phyloP scores from a whole-genome alignment of 1,140 invertebrate genomes.

The Solen grandis region DNA sequence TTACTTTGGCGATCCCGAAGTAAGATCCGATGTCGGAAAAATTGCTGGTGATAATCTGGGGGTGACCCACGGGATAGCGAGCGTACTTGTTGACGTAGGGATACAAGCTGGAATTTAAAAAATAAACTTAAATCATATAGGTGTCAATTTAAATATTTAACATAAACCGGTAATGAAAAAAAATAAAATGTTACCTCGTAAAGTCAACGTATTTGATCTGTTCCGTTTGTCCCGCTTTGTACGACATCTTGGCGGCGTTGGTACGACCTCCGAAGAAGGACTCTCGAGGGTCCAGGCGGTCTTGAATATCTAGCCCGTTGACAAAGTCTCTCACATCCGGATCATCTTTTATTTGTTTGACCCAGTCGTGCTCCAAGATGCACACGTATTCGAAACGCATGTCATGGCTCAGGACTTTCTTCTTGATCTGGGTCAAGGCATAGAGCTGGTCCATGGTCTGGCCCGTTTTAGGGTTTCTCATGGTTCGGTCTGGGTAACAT shows the following conservation, averaged over 20 bases:
- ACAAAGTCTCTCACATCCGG: conserved; percentile 1
- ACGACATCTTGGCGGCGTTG: conserved; percentile 6
- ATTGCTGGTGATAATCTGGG: neutral
- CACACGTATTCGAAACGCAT: conserved; percentile 26
- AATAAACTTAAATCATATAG: neutral
- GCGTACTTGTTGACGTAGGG: conserved; percentile 27
- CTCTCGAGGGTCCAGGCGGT: conserved; percentile 27
- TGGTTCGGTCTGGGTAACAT: neutral
- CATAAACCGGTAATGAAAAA: neutral
- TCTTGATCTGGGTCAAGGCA: neutral
- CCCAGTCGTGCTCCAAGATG: conserved; percentile 31
- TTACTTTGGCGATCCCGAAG: conserved; percentile 36
- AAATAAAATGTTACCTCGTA: neutral
- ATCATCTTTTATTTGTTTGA: neutral
- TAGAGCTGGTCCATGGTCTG: conserved; percentile 31
- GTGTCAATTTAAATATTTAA: neutral
- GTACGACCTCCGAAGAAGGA: conserved; percentile 2
- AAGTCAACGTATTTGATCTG: conserved; percentile 9
- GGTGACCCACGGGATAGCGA: conserved; percentile 22
- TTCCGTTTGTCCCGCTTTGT: neutral
- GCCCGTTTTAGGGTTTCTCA: neutral
- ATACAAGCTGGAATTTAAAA: neutral
- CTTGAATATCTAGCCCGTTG: neutral
- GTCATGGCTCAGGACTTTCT: neutral
- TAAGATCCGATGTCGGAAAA: conserved; percentile 13